Evolutionary conservation across 2,888 invertebrate genomes (phyloP).

Genomic region (Drosophila conformis): DNA sequence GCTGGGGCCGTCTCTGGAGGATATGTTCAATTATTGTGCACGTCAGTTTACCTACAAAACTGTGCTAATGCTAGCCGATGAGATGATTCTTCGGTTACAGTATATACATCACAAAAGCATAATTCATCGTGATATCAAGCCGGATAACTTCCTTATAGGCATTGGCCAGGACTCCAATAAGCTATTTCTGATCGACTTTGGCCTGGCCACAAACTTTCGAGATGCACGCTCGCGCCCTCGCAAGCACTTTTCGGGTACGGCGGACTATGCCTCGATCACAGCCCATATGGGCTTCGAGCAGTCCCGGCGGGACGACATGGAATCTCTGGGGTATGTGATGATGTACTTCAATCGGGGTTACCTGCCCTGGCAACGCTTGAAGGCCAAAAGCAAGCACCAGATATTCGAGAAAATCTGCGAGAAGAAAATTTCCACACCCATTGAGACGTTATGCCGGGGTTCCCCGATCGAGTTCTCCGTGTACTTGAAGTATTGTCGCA

Average conservation of each 20-base stretch:
- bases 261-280: not conserved
- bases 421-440: not conserved
- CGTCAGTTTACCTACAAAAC: not conserved
- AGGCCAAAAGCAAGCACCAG: not conserved
- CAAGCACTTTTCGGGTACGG: not conserved
- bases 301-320: not conserved
- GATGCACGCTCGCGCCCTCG: rapidly evolving
- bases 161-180: not conserved
- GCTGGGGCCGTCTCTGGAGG: not conserved
- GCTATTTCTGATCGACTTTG: not conserved
- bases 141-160: not conserved
- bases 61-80: not conserved
- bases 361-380: not conserved
- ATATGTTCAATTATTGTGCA: not conserved
- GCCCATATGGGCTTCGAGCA: not conserved
- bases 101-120: not conserved
- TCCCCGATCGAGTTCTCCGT: not conserved
- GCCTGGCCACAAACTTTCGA: not conserved
- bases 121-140: not conserved
- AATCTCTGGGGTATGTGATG: not conserved
- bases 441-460: not conserved
- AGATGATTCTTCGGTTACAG: not conserved
- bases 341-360: not conserved
- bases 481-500: not conserved
- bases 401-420: not conserved